Base-by-base conservation (phyloP, 1,140 invertebrate species). In the Tyrophagus putrescentiae region DNA sequence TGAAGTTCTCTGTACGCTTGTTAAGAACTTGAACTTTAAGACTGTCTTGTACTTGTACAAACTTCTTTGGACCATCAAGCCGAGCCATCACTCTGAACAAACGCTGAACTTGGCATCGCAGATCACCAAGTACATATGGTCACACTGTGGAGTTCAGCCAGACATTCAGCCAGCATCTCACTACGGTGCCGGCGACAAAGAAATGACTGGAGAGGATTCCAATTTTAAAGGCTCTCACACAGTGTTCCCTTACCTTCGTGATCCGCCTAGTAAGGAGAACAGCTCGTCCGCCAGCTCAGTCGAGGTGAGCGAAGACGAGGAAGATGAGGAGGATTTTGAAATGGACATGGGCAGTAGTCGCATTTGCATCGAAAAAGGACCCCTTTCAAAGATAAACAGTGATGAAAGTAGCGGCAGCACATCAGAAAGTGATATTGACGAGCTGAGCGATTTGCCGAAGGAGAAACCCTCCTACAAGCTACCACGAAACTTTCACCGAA, bases 81-180 rank as follows among this genome's bases (percentile, higher is more conserved):
- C 87, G 0, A 85, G 86, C 65, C 84, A 90, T 65, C 89, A 94
- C 68, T 92, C 85, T 1, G 90, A 94, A 74, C 89, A 92, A 80
- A 94, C 87, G 65, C 76, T 93, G 44, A 87, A 85, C 69, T 75
- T 93, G 57, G 84, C 87, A 1, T 92, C 87, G 1, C 84, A 87
- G 5, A 70, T 94, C 34, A 87, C 87, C 44, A 89, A 91, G 68
- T 82, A 85, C 66, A 82, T 92, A 68, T 92, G 89, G 89, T 83
- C 84, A 4, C 80, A 83, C 4, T 45, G 25, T 25, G 28, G 27
- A 64, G 18, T 68, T 65, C 18, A 31, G 23, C 11, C 48, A 1
- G 50, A 34, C 28, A 57, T 58, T 60, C 2, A 31, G n/a, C 48
- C 2, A 60, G 29, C 27, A 27, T 29, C 5, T n/a, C 21, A 6